Conservation (phyloP, 2,113 vertebrate genomes). For the Stegostoma tigrinum region DNA sequence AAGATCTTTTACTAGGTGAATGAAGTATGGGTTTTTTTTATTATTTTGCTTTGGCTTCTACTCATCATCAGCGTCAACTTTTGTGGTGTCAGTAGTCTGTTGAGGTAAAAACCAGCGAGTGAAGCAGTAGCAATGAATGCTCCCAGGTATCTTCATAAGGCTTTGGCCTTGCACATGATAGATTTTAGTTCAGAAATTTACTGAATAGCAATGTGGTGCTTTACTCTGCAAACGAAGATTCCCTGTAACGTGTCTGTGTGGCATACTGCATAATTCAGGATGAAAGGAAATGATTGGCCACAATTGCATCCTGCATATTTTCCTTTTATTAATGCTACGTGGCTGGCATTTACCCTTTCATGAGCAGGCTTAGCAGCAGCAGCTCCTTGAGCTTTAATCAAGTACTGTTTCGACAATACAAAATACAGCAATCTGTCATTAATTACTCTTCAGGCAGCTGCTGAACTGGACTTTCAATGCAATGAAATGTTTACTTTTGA, state of each 20-base stretch:
- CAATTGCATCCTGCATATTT: slow-evolving; percentile 11
- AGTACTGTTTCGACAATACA: slow-evolving; percentile 8
- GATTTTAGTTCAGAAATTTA: background rate
- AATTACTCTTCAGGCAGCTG: slow-evolving; percentile 33
- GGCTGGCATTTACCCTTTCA: background rate
- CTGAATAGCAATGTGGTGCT: background rate
- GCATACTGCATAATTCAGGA: slow-evolving; percentile 18
- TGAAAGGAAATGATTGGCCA: background rate
- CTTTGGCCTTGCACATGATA: background rate
- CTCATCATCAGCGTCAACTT: background rate
- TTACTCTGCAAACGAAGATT: background rate
- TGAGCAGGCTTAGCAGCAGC: background rate
- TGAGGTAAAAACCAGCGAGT: background rate
- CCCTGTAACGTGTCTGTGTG: background rate
- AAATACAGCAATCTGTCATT: slow-evolving; percentile 37
- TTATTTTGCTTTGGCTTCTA: background rate
- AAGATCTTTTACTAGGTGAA: background rate
- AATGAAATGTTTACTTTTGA: slow-evolving; percentile 35
- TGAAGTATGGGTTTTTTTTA: background rate
- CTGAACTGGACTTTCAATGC: slow-evolving; percentile 9
- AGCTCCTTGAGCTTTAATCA: slow-evolving; percentile 21
- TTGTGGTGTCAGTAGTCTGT: background rate
- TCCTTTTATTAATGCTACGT: background rate
- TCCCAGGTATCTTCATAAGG: too few relatives aligned
- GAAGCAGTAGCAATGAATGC: background rate